Evolutionary conservation across 2,113 vertebrate species (phyloP).

Genomic region (Taxidea taxus): DNA sequence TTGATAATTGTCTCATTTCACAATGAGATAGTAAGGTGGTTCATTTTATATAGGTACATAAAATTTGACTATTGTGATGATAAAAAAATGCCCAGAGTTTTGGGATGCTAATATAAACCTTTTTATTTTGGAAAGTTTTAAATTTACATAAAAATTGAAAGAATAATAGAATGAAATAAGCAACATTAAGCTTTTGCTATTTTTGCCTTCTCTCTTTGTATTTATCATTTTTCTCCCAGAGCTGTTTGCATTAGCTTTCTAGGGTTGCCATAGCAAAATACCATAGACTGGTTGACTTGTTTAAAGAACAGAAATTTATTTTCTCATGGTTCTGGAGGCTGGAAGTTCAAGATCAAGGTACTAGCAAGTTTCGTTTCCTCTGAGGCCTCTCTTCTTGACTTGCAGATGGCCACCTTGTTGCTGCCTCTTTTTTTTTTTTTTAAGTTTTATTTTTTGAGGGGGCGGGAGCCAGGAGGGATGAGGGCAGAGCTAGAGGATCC

Average conservation of each 20-base stretch:
- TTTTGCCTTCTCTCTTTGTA: neutral
- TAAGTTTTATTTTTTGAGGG: neutral
- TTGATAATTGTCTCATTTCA: neutral
- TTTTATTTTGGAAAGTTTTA: neutral
- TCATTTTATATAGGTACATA: neutral
- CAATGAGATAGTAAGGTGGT: neutral
- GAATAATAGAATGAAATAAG: neutral
- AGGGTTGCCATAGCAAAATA: neutral
- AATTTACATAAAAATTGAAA: neutral
- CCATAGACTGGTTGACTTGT: neutral
- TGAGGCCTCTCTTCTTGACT: neutral
- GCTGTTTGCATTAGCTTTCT: neutral
- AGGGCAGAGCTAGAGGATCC: neutral
- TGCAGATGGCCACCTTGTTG: neutral
- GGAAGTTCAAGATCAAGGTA: neutral
- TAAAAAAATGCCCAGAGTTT: neutral
- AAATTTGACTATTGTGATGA: neutral
- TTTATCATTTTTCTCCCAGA: neutral
- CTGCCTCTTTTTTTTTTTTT: neutral
- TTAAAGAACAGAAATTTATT: neutral
- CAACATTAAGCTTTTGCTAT: neutral
- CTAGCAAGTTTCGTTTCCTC: neutral
- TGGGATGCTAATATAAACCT: neutral
- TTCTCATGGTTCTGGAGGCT: neutral
- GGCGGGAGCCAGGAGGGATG: rapidly evolving